Evolutionary conservation across 2,113 vertebrate species (phyloP).

Genomic region (Blennius ocellaris): DNA sequence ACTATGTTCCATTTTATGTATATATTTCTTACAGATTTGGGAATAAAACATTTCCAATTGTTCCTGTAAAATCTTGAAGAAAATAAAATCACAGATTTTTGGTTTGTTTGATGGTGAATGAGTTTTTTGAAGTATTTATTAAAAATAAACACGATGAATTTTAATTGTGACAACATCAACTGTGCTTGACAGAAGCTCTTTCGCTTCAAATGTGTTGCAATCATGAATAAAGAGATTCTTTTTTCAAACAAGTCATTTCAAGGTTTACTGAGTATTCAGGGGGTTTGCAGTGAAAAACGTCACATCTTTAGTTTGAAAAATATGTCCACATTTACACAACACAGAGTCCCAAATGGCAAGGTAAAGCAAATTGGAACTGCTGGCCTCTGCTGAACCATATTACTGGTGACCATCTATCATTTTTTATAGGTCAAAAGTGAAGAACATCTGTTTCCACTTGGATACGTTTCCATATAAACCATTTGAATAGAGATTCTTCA

Average conservation of each 20-base stretch:
- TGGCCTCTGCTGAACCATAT: slow-evolving; percentile 92
- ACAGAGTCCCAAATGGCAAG: slow-evolving; percentile 91
- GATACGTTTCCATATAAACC: slow-evolving; percentile 90
- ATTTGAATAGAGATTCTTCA: slow-evolving; percentile 87
- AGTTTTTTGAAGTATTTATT: slow-evolving; percentile 40
- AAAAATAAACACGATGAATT: slow-evolving; percentile 52
- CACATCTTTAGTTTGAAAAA: slow-evolving; percentile 91
- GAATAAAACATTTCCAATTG: too few relatives aligned
- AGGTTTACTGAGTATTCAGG: slow-evolving; percentile 32
- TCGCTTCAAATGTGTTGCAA: slow-evolving; percentile 81
- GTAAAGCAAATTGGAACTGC: slow-evolving; percentile 96
- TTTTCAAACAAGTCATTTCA: slow-evolving; percentile 56
- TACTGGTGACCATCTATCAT: slow-evolving; percentile 94
- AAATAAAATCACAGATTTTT: slow-evolving; percentile 41
- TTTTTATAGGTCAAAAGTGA: slow-evolving; percentile 93
- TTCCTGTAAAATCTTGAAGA: not conserved
- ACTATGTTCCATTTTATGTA: too few relatives aligned
- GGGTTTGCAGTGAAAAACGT: slow-evolving; percentile 42
- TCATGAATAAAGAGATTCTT: slow-evolving; percentile 82
- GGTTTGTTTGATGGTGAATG: slow-evolving; percentile 13
- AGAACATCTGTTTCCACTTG: slow-evolving; percentile 98
- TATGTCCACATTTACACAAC: slow-evolving; percentile 92
- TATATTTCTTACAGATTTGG: too few relatives aligned
- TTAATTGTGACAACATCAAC: slow-evolving; percentile 39
- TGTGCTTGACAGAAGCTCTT: slow-evolving; percentile 51